Evolutionary conservation across 2,113 vertebrate genomes (phyloP).

Genomic region (Hyla sarda): DNA sequence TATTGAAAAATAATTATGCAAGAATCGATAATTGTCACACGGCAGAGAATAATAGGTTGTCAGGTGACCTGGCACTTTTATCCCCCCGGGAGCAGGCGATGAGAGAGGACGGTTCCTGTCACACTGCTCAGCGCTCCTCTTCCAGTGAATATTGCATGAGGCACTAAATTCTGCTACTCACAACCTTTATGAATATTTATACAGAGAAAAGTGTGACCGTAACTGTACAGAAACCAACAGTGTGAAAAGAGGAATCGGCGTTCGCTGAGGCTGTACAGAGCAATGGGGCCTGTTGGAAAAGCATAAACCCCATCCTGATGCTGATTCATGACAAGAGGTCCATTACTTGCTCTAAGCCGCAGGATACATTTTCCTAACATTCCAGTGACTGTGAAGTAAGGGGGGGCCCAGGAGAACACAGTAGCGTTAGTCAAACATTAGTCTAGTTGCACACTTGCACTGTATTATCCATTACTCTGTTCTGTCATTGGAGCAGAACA

Average conservation of each 20-base stretch:
- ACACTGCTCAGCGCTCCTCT: not conserved
- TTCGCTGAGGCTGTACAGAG: not conserved
- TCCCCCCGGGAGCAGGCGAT: not conserved
- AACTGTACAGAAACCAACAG: not conserved
- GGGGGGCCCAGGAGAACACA: not conserved
- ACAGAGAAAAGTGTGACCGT: not conserved
- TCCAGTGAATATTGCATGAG: slow-evolving; percentile 39
- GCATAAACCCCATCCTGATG: not conserved
- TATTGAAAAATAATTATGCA: not conserved
- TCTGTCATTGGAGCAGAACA: too few species aligned
- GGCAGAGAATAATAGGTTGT: not conserved
- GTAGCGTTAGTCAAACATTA: too few species aligned
- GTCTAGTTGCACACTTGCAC: too few species aligned
- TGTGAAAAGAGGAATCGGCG: not conserved
- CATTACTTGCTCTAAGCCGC: not conserved
- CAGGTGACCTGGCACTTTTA: not conserved
- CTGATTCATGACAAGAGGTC: not conserved
- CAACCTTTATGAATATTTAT: slow-evolving; percentile 32
- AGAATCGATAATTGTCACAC: not conserved
- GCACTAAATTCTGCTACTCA: slow-evolving; percentile 18
- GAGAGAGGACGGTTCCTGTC: not conserved
- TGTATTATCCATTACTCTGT: too few species aligned
- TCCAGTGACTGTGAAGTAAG: not conserved
- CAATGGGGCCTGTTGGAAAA: not conserved
- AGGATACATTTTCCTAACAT: not conserved